Conservation (phyloP, 2,113 vertebrate genomes). For the Paracanthobrama guichenoti region DNA sequence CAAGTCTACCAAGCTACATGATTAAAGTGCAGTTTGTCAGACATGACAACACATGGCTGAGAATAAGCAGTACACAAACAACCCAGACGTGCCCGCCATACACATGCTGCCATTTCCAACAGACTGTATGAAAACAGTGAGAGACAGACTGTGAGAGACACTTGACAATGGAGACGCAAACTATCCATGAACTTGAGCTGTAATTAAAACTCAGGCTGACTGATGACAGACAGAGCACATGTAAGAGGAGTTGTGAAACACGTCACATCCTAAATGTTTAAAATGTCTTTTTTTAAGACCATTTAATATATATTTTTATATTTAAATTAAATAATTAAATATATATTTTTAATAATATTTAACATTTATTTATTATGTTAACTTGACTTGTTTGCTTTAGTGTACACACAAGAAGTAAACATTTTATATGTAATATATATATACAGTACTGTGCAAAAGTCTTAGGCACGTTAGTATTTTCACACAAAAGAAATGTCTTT, state of each 20-base stretch:
- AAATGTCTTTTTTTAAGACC: not conserved
- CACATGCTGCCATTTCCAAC: not conserved
- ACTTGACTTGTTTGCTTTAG: too few species aligned
- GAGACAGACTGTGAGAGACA: not conserved
- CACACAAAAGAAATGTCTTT: too few species aligned
- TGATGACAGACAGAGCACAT: not conserved
- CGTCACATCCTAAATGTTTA: not conserved
- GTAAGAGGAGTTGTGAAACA: not conserved
- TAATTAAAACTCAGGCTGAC: not conserved
- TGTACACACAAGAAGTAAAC: too few species aligned
- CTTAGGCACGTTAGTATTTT: too few species aligned
- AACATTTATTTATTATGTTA: too few species aligned
- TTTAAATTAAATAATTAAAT: too few species aligned
- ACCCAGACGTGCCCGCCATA: not conserved
- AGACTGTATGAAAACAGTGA: not conserved
- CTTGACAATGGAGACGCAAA: conserved; percentile 3
- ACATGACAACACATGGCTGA: not conserved
- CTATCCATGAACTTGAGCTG: conserved; percentile 14
- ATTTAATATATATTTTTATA: too few species aligned
- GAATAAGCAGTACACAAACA: not conserved
- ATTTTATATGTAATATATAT: too few species aligned
- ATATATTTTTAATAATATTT: too few species aligned
- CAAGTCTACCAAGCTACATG: not conserved
- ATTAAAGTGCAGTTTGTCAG: not conserved
- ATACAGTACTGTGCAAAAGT: too few species aligned